phyloP scores from a whole-genome alignment of 2,888 invertebrate genomes.

The Hyposoter didymator region DNA sequence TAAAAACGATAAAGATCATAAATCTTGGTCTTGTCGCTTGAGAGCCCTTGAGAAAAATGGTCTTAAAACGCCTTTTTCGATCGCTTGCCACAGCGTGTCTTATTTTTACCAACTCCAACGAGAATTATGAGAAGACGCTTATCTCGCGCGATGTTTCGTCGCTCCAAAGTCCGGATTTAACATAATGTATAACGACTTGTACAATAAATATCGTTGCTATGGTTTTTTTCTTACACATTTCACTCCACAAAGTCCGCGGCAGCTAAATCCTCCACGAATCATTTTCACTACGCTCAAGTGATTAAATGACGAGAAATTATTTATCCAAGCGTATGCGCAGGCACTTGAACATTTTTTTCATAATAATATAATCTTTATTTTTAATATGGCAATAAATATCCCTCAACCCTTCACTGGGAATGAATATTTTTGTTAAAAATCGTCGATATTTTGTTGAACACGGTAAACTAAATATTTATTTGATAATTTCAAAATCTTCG shows the following conservation, averaged over 20 bases:
- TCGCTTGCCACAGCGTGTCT: constrained; percentile 39
- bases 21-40: constrained; percentile 35
- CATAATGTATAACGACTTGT: constrained; percentile 40
- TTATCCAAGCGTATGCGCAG: background rate
- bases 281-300: constrained; percentile 40
- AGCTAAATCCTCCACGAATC: constrained; percentile 60
- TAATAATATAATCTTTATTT: background rate
- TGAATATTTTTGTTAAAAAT: too few species aligned
- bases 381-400: background rate
- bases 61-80: constrained; percentile 50
- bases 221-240: constrained; percentile 40
- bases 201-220: constrained; percentile 61
- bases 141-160: constrained; percentile 50
- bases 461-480: too few species aligned
- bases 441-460: too few species aligned
- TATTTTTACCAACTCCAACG: constrained; percentile 52
- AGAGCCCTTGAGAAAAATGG: constrained; percentile 46
- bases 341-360: background rate
- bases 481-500: too few species aligned
- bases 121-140: constrained; percentile 58
- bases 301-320: constrained; percentile 4
- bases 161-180: constrained; percentile 31
- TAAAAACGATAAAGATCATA: constrained; percentile 22
- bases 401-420: too few species aligned
- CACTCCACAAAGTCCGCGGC: constrained; percentile 5